phyloP scores from a whole-genome alignment of 2,888 invertebrate genomes.

The Dione vanillae region DNA sequence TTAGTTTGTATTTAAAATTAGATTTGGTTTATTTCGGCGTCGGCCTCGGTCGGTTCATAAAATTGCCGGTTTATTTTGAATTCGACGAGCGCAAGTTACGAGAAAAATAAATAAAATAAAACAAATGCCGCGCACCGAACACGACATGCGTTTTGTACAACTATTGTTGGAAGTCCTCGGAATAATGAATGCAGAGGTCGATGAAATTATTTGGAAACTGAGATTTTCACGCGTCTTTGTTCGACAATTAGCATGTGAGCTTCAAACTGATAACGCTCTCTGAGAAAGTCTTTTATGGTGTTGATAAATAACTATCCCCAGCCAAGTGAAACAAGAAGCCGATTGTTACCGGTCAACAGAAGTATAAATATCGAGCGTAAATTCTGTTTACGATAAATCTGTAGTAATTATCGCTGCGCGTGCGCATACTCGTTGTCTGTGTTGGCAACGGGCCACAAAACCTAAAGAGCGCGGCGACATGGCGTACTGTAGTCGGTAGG shows the following conservation, averaged over 20 bases:
- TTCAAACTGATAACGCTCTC: conserved; percentile 5
- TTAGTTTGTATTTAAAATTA: conserved; percentile 48
- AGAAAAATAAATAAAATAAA: conserved; percentile 62
- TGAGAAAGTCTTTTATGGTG: conserved; percentile 7
- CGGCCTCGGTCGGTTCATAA: conserved; percentile 69
- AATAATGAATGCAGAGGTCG: conserved; percentile 53
- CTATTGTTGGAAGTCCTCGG: conserved; percentile 49
- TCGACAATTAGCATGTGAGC: conserved; percentile 49
- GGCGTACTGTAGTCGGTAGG: conserved; percentile 66
- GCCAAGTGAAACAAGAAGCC: conserved; percentile 13
- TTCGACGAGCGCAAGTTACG: conserved; percentile 62
- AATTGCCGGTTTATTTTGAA: conserved; percentile 73
- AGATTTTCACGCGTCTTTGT: conserved; percentile 58
- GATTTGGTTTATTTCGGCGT: conserved; percentile 57
- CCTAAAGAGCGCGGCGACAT: conserved; percentile 59
- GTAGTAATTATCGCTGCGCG: conserved; percentile 43
- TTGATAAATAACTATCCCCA: conserved; percentile 12
- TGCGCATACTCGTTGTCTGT: conserved; percentile 38
- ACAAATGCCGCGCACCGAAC: conserved; percentile 45
- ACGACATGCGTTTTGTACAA: conserved; percentile 46
- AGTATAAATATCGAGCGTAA: conserved; percentile 36
- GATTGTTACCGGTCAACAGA: conserved; percentile 30
- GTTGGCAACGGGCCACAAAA: conserved; percentile 56
- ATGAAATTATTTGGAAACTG: conserved; percentile 52
- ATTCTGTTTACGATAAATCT: conserved; percentile 46